These are phyloP conservation scores for Pachymerium ferrugineum DNA, from an alignment of 2,888 invertebrate species.

Conservation along the genomic window DNA sequence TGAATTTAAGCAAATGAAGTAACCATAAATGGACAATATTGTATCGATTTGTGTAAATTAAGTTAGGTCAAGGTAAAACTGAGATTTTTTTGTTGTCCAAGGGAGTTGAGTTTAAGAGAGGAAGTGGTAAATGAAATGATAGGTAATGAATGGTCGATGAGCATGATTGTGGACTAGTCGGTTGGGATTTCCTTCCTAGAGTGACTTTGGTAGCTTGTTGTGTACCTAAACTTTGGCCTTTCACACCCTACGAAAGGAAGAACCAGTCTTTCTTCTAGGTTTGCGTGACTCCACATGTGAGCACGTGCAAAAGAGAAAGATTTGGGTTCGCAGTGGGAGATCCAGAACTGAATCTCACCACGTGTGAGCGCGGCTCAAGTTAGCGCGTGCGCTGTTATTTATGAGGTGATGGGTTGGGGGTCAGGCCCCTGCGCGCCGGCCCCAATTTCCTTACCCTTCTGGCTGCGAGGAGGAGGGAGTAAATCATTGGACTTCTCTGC, in stretches of 20 bases:
- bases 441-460: constrained; percentile 27
- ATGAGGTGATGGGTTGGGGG: constrained; percentile 27
- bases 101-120: neutral
- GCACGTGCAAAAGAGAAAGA: constrained; percentile 25
- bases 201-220: constrained; percentile 25
- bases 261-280: constrained; percentile 21
- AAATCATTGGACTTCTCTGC: constrained; percentile 27
- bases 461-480: constrained; percentile 24
- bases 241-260: constrained; percentile 19
- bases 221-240: constrained; percentile 25
- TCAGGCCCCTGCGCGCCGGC: constrained; percentile 25
- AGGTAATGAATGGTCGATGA: constrained; percentile 19
- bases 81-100: too few relatives aligned
- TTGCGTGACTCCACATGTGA: constrained; percentile 17
- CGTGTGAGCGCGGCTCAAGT: constrained; percentile 24
- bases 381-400: constrained; percentile 27
- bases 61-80: too few relatives aligned
- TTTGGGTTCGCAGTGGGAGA: constrained; percentile 27
- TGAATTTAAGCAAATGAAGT: too few relatives aligned
- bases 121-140: neutral
- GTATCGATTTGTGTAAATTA: too few relatives aligned
- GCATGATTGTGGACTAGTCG: constrained; percentile 19
- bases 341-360: constrained; percentile 22
- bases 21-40: too few relatives aligned
- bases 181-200: constrained; percentile 7